phyloP scores from a whole-genome alignment of 1,140 invertebrate genomes.

The Conus betulinus region DNA sequence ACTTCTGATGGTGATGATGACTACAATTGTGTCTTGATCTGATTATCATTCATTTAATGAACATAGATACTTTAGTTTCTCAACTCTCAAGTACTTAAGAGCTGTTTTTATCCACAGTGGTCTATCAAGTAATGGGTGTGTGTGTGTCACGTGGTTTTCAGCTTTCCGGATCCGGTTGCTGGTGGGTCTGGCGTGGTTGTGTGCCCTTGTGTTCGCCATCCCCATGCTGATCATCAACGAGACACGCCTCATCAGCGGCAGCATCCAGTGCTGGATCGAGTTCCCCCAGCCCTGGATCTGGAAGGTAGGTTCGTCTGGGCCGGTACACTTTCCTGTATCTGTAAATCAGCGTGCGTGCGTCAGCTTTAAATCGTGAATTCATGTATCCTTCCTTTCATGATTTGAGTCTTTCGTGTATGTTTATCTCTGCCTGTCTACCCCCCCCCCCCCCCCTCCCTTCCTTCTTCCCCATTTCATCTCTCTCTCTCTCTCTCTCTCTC shows the following conservation, averaged over 20 bases:
- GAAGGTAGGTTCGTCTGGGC: constrained; percentile 43
- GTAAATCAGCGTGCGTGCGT: no score
- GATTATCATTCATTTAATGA: no score
- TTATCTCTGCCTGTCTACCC: no score
- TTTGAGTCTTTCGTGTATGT: no score
- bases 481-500: no score
- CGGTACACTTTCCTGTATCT: no score
- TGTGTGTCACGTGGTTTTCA: constrained; percentile 35
- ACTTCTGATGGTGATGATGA: no score
- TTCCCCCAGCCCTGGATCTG: constrained; percentile 59
- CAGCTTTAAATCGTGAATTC: no score
- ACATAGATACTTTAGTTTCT: neutral
- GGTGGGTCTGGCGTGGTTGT: constrained; percentile 55
- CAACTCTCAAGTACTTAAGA: neutral
- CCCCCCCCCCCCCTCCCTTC: no score
- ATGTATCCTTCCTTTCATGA: no score
- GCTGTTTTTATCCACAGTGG: neutral
- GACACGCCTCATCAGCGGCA: constrained; percentile 39
- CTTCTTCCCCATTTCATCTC: no score
- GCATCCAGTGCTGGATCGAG: constrained; percentile 54
- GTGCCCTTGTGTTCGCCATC: constrained; percentile 55
- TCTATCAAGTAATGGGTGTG: neutral
- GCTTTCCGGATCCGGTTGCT: constrained; percentile 50
- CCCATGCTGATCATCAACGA: constrained; percentile 59
- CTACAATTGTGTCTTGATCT: no score